Base-by-base conservation (phyloP, 2,113 vertebrate species). In the Telmatochromis brichardi region DNA sequence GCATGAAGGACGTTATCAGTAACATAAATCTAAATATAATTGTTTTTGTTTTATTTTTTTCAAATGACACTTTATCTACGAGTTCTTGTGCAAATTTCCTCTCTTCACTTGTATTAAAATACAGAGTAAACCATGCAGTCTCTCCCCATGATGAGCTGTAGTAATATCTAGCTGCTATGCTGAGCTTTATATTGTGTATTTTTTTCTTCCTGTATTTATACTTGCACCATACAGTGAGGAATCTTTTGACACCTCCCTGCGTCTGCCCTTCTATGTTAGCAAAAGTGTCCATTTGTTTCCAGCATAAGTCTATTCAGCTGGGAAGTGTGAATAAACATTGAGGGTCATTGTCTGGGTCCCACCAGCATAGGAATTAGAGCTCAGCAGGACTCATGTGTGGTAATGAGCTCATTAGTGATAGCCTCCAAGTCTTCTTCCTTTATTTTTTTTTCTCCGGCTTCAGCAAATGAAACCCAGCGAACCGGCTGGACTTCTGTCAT, bases 331-430 rank as follows among this genome's bases (percentile, higher is more conserved):
- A 71, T 68, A 13, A 82, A 53, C 28, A 12, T 54, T 35, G 4
- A 50, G 82, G 82, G 60, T 92, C 54, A 35, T 9, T 76, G 12
- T 82, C 28, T 14, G 33, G 57, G 50, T 73, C 55, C 53, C 82
- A 21, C 68, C 50, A 53, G 35, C 84, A 15, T 8, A 78, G 63
- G 80, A 80, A 57, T 33, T 71, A 26, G 2, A 45, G 84, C 81
- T 86, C n/a, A 35, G 40, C 19, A 79, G 84, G 63, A 71, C 21
- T 47, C n/a, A 14, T 65, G 54, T 51, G 81, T 71, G 35, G 37
- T 89, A 85, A 93, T 83, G 65, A 91, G 82, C 85, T 92, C 88
- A 84, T 93, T 91, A 92, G 42, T 58, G 83, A 5, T 26, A 78
- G 76, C 15, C 90, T 76, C 73, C 42, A 17, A 78, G 82, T 57